phyloP scores from a whole-genome alignment of 2,888 invertebrate species.

The Hofmannophila pseudospretella region DNA sequence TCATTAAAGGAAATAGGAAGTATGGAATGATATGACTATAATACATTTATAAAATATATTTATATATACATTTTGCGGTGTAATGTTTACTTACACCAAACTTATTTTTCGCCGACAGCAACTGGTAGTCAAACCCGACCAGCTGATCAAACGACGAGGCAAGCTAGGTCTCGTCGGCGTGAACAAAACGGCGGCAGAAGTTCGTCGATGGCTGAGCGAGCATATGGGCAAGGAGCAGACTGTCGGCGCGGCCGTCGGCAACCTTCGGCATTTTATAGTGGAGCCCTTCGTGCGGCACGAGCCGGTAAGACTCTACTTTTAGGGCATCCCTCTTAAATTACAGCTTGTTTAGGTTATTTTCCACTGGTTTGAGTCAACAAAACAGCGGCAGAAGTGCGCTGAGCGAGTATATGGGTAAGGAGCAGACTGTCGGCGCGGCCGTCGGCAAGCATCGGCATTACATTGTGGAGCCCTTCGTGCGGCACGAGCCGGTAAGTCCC shows the following conservation, averaged over 20 bases:
- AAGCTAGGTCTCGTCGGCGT: conserved; percentile 98
- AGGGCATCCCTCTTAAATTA: too few species aligned
- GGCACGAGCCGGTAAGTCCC: conserved; percentile 92
- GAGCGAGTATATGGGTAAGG: conserved; percentile 87
- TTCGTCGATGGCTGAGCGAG: conserved; percentile 91
- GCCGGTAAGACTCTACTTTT: too few species aligned
- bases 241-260: conserved; percentile 93
- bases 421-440: conserved; percentile 92
- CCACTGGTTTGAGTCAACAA: conserved; percentile 97
- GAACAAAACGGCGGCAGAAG: conserved; percentile 87
- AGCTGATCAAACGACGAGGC: conserved; percentile 98
- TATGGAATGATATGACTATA: too few species aligned
- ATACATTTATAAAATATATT: too few species aligned
- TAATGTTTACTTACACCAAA: too few species aligned
- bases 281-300: conserved; percentile 97
- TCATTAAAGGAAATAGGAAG: too few species aligned
- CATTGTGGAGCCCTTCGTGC: conserved; percentile 97
- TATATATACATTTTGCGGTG: too few species aligned
- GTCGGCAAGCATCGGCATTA: conserved; percentile 94
- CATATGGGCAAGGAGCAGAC: conserved; percentile 90
- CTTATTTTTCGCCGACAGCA: conserved; percentile 74
- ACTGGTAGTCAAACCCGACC: conserved; percentile 99
- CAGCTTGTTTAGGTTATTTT: too few species aligned
- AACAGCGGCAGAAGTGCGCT: conserved; percentile 87
- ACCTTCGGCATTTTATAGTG: conserved; percentile 94